Conservation (phyloP, 2,113 vertebrate species). For the Verasper variegatus region DNA sequence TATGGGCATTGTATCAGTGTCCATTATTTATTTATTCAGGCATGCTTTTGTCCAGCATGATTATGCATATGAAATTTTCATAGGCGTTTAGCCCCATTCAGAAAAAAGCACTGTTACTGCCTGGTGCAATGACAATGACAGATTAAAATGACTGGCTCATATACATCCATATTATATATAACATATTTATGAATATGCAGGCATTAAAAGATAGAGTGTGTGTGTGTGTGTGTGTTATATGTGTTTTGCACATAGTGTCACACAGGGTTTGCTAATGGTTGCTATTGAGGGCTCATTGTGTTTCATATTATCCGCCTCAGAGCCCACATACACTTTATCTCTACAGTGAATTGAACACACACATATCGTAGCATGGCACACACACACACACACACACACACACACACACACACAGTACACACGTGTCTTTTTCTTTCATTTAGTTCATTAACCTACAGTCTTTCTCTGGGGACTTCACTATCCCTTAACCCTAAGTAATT, state of each 20-base stretch:
- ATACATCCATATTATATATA: background rate
- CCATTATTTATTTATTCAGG: slow-evolving; percentile 52
- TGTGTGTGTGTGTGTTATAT: background rate
- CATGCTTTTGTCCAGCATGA: slow-evolving; percentile 29
- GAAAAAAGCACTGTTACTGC: background rate
- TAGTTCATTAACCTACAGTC: background rate
- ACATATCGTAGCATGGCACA: background rate
- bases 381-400: background rate
- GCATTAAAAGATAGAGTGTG: background rate
- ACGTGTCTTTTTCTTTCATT: background rate
- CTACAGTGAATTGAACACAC: slow-evolving; percentile 3
- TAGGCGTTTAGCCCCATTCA: slow-evolving; percentile 6
- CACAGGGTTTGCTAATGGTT: slow-evolving; percentile 3
- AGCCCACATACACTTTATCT: slow-evolving; percentile 19
- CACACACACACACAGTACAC: background rate
- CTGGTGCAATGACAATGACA: slow-evolving; percentile 1
- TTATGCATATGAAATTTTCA: slow-evolving; percentile 46
- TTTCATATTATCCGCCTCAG: slow-evolving; percentile 26
- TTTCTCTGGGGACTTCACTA: background rate
- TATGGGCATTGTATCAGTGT: slow-evolving; percentile 29
- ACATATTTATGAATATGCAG: slow-evolving; percentile 1
- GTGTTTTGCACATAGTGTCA: background rate
- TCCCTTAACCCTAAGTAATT: too few relatives aligned
- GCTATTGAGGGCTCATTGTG: slow-evolving; percentile 18
- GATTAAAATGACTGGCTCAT: background rate